Base-by-base conservation (phyloP, 2,113 vertebrate species). In the Eubucco bourcierii region DNA sequence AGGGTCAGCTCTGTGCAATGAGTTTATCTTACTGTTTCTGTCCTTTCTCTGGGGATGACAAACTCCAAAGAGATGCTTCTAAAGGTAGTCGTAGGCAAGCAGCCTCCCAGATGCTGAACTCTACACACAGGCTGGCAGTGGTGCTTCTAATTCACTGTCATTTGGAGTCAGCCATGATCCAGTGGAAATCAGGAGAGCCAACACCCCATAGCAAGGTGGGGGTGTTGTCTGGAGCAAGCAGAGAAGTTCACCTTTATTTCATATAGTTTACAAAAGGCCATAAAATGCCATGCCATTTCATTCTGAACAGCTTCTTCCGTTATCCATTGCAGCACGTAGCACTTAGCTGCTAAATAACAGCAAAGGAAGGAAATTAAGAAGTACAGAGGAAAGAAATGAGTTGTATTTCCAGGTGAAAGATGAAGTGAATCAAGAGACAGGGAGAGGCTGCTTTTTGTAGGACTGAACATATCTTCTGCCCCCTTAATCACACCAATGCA, bases 351-450 rank as follows among this genome's bases (percentile, higher is more conserved):
- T 80, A 55, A 93, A 79, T 90, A 96, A 95, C 78, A 90, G 87
- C 80, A 93, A 90, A 92, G 87, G 78, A 73, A 84, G 33, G 94
- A 84, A 95, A 96, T 94, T 66, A 94, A 73, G 83, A 84, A 88
- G 80, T 27, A 47, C 4, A 75, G 80, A 86, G 46, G 52, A 77
- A 24, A 53, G 63, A 90, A 88, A 84, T n/a, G 59, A 81, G 53
- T 12, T 84, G 67, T 55, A 73, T 88, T 84, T 92, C 70, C 92
- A 90, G 78, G 56, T 71, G 74, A 84, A 74, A 95, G 3, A 2
- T 84, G 78, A 90, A 84, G 64, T 15, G 92, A 94, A 70, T 85
- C 10, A 2, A 81, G 70, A 86, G 71, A 73, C 8, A 23, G 8
- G 8, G 15, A 41, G 66, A 79, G 19, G 46, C 67, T 89, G 60